Evolutionary conservation across 2,888 invertebrate species (phyloP), one percentile per base, ranked within the genome.

Genomic region (Cheilosia urbana): DNA sequence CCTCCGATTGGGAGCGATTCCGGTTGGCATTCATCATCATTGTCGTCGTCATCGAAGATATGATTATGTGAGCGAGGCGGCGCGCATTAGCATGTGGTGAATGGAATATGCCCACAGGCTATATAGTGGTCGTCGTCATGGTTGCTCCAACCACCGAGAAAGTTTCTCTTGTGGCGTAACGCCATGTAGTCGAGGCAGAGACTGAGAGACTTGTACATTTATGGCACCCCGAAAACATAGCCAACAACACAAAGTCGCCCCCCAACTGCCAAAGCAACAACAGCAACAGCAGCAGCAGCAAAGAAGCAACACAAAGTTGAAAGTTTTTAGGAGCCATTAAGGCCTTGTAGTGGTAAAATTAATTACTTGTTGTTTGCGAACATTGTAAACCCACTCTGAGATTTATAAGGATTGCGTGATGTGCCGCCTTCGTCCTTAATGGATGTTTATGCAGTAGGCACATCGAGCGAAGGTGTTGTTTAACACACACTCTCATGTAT

Each of bases 311-410:
- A 81, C 89, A 90, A 90, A 90, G 90, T 90, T 90, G 88, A 90
- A 90, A 91, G 91, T 90, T 90, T 91, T 89, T 88, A 85, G 90
- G 90, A 91, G 91, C 90, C 91, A 92, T 92, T 92, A 92, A 92
- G 91, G 89, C 90, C 91, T 91, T 92, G 91, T 92, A 91, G 91
- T 91, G 91, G 92, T 91, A 90, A 91, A 91, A 92, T 91, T 92
- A 92, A 91, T 92, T 92, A 91, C 91, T 91, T 92, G 91, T 92
- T 91, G 91, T 91, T 85, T 91, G 90, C 90, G 90, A 90, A 90
- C 91, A 91, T 90, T 90, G 90, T 90, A 89, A 90, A 90, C 89
- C 88, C 89, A 90, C 91, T 87, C 91, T 68, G 90, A 90, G 90
- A 90, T 91, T 91, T 91, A 90, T 91, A 89, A 90, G 89, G 90